Base-by-base conservation (phyloP, 2,113 vertebrate genomes). In the Bos javanicus region DNA sequence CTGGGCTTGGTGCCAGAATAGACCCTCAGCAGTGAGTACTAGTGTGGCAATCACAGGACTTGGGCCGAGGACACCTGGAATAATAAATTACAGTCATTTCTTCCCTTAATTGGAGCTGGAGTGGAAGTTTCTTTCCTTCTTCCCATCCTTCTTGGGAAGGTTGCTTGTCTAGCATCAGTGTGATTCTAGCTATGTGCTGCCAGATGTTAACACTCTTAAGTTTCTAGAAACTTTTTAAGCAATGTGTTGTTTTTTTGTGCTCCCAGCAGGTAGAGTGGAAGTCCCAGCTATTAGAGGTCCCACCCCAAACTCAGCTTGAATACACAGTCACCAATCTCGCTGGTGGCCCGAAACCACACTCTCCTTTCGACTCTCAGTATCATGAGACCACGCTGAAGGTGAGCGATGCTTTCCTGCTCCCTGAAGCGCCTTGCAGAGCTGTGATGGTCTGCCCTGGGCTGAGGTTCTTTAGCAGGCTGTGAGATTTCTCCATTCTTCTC, bases 181-280 rank as follows among this genome's bases (percentile, higher is more conserved):
- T 50, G 74, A 36, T 78, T 33, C 59, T 17, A n/a, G 46, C 48
- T 59, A 6, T 7, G 28, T 82, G n/a, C 36, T 84, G 25, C 12
- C 52, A 4, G 33, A 1, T 52, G 2, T 81, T 30, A 60, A 36
- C 11, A 0, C 59, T 48, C 6, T 82, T 71, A 21, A 48, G 25
- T 91, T 80, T 90, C 84, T 36, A 80, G 50, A 85, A 28, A 3
- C 12, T 78, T 85, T 36, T 46, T 59, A 39, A 89, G 93, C 39
- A 56, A 2, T 3, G 4, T 88, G 8, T 21, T 82, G 15, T 82
- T 33, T 71, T 80, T 56, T 96, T 96, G 64, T 87, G 80, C 54
- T 71, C 91, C n/a, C 80, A 92, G 64, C 97, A 99, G 99, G 99
- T 98, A 26, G 99, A 99, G 92, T 99, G 99, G 99, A 76, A 96